phyloP scores from a whole-genome alignment of 2,888 invertebrate genomes.

The Achlya flavicornis region DNA sequence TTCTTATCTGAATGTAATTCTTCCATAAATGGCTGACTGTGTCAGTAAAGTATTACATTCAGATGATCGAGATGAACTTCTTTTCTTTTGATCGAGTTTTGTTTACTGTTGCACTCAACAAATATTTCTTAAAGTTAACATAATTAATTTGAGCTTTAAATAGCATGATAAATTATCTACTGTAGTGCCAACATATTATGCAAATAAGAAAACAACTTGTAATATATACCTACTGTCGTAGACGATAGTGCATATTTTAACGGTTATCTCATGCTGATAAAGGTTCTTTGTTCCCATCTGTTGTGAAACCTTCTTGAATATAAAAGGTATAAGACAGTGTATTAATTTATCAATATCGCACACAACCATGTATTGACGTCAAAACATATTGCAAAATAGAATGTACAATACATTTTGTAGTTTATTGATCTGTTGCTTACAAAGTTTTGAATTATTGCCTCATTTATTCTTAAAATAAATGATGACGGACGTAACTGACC shows the following conservation, averaged over 20 bases:
- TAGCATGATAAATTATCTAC: not conserved
- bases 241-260: slow-evolving; percentile 1
- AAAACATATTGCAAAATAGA: slow-evolving; percentile 13
- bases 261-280: slow-evolving; percentile 45
- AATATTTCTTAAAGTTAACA: not conserved
- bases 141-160: not conserved
- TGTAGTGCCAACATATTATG: not conserved
- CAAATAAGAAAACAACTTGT: not conserved
- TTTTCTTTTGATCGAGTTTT: not conserved
- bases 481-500: slow-evolving; percentile 2
- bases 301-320: slow-evolving; percentile 33
- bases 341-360: slow-evolving; percentile 18
- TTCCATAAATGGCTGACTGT: not conserved
- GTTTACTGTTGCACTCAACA: too few relatives aligned
- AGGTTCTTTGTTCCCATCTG: slow-evolving; percentile 34
- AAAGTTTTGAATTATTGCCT: not conserved
- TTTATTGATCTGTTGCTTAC: slow-evolving; percentile 10
- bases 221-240: not conserved
- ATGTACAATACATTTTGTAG: not conserved
- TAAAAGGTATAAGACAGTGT: slow-evolving; percentile 20
- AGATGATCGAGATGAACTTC: not conserved
- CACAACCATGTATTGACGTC: slow-evolving; percentile 16
- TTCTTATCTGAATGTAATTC: slow-evolving; percentile 5
- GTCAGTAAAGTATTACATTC: not conserved
- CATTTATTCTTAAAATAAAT: not conserved